Evolutionary conservation across 2,888 invertebrate genomes (phyloP).

Genomic region (Athrips mouffetella): DNA sequence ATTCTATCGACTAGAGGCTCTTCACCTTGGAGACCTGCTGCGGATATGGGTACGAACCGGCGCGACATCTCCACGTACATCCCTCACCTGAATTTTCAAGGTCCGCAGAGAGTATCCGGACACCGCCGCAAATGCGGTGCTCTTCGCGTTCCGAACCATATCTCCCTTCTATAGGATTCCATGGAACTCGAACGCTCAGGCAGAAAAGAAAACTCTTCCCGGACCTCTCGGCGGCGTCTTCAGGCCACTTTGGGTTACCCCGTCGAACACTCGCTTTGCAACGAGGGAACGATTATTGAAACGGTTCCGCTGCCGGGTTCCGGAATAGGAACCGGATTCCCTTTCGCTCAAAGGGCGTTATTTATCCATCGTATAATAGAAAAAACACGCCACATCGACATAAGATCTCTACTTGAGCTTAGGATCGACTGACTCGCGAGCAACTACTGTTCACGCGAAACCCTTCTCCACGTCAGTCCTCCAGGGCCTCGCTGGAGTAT

Average conservation of each 20-base stretch:
- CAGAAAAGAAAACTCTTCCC: slow-evolving; percentile 67
- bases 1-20: slow-evolving; percentile 80
- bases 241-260: slow-evolving; percentile 71
- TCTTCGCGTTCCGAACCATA: slow-evolving; percentile 67
- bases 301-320: slow-evolving; percentile 78
- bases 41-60: slow-evolving; percentile 83
- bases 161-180: slow-evolving; percentile 72
- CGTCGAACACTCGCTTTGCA: slow-evolving; percentile 36
- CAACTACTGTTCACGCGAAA: slow-evolving; percentile 71
- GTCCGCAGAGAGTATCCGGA: slow-evolving; percentile 50
- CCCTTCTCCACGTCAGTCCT: slow-evolving; percentile 80
- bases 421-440: slow-evolving; percentile 78
- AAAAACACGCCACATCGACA: slow-evolving; percentile 54
- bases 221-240: slow-evolving; percentile 76
- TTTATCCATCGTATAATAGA: slow-evolving; percentile 28
- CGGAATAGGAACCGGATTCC: slow-evolving; percentile 79
- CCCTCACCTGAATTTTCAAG: slow-evolving; percentile 54
- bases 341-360: slow-evolving; percentile 68
- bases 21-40: slow-evolving; percentile 87
- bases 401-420: slow-evolving; percentile 75
- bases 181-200: slow-evolving; percentile 70
- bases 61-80: slow-evolving; percentile 50
- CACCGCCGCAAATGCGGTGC: slow-evolving; percentile 42
- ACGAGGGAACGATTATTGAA: slow-evolving; percentile 60
- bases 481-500: slow-evolving; percentile 81